Evolutionary conservation across 2,888 invertebrate genomes (phyloP).

Genomic region (Orgyia antiqua): DNA sequence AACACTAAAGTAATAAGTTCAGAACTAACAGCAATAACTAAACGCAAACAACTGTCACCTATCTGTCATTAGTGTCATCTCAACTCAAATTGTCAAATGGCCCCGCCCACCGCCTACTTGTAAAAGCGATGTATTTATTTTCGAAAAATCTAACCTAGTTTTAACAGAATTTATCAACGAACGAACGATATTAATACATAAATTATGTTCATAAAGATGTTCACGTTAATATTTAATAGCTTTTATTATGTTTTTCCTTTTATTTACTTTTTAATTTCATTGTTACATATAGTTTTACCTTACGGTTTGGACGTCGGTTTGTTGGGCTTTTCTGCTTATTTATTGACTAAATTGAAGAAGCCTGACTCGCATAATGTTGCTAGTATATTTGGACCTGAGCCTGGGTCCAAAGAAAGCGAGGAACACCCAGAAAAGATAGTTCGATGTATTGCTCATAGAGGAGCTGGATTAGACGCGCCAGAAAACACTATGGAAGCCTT

Average conservation of each 20-base stretch:
- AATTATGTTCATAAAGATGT: constrained; percentile 51
- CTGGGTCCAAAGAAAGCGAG: constrained; percentile 58
- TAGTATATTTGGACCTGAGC: constrained; percentile 77
- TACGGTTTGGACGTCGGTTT: constrained; percentile 59
- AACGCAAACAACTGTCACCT: too few species aligned
- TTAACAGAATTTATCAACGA: constrained; percentile 36
- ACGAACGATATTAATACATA: constrained; percentile 35
- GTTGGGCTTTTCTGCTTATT: constrained; percentile 52
- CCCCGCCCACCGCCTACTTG: constrained; percentile 41
- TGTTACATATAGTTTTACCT: constrained; percentile 60
- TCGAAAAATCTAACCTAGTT: constrained; percentile 42
- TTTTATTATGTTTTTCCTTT: constrained; percentile 40
- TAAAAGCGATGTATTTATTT: constrained; percentile 45
- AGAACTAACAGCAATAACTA: constrained; percentile 16
- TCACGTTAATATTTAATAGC: constrained; percentile 40
- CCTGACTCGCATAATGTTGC: constrained; percentile 55
- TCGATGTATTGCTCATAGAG: constrained; percentile 85
- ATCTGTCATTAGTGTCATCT: too few species aligned
- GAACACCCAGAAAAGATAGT: constrained; percentile 65
- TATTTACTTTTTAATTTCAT: constrained; percentile 40
- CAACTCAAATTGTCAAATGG: constrained; percentile 28
- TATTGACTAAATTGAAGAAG: constrained; percentile 48
- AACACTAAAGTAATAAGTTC: too few species aligned
- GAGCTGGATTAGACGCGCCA: constrained; percentile 86
- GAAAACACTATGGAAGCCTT: constrained; percentile 88